These are phyloP conservation scores for Cryptotis parvus DNA, from an alignment of 2,113 vertebrate species.

Conservation along the genomic window DNA sequence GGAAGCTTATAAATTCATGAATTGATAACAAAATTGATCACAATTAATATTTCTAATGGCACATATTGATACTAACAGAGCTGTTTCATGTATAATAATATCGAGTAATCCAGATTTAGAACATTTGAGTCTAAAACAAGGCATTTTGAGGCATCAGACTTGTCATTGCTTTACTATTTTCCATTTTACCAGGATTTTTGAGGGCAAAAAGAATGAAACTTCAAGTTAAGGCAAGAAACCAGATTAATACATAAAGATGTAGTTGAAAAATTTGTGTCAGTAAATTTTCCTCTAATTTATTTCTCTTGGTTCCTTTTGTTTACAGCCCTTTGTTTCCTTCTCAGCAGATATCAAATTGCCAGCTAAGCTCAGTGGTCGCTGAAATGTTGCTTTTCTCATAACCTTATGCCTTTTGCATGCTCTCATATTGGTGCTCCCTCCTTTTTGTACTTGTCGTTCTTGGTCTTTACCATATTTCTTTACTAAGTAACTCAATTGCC, in stretches of 20 bases:
- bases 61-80: not conserved
- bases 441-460: no score
- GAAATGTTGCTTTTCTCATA: no score
- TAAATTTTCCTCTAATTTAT: not conserved
- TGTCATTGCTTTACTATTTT: not conserved
- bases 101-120: constrained; percentile 3
- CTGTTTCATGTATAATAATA: not conserved
- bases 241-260: not conserved
- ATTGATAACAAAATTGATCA: not conserved
- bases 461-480: no score
- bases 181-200: not conserved
- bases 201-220: not conserved
- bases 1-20: not conserved
- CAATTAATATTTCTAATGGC: not conserved
- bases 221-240: not conserved
- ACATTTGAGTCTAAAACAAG: not conserved
- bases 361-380: no score
- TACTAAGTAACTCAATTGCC: no score
- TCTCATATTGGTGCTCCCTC: no score
- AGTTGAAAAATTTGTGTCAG: not conserved
- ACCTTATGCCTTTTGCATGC: no score
- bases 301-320: no score
- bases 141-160: not conserved
- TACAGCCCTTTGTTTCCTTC: no score
- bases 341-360: no score